phyloP scores from a whole-genome alignment of 2,888 invertebrate genomes.

The Tethea ocularis region DNA sequence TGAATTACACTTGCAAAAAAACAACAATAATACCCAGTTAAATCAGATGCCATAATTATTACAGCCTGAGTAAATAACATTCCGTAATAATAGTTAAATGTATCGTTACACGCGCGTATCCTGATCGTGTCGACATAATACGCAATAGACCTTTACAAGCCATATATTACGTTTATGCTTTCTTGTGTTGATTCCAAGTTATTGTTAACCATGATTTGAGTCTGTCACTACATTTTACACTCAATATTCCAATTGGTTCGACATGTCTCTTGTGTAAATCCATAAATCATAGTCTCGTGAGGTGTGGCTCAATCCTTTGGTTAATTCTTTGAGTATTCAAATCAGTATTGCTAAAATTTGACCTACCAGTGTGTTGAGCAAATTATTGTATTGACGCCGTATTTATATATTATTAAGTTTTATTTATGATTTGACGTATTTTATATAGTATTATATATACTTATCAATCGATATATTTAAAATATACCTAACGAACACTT shows the following conservation, averaged over 20 bases:
- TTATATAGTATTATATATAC: not conserved
- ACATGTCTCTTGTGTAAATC: conserved; percentile 6
- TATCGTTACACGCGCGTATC: not conserved
- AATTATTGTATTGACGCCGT: not conserved
- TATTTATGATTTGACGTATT: not conserved
- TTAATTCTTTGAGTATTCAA: not conserved
- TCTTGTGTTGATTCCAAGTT: conserved; percentile 13
- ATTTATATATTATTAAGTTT: not conserved
- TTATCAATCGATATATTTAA: not conserved
- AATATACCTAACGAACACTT: not conserved
- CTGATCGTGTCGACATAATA: not conserved
- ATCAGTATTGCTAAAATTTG: conserved; percentile 2
- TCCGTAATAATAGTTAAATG: not conserved
- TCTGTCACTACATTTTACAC: conserved; percentile 8
- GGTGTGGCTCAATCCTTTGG: not conserved
- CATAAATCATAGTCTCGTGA: conserved; percentile 1
- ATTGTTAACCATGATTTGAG: conserved; percentile 11
- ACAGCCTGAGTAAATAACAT: not conserved
- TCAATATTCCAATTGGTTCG: conserved; percentile 1
- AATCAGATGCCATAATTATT: no score
- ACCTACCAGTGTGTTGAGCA: not conserved
- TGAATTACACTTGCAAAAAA: no score
- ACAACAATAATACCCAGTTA: no score
- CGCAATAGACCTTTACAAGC: not conserved
- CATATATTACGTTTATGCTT: conserved; percentile 18